A percentile compares a stretch with the other conserved stretches of the same genome.
These are phyloP conservation scores for Eristalis tenax DNA, from an alignment of 2,888 invertebrate species.

Conservation along the genomic window DNA sequence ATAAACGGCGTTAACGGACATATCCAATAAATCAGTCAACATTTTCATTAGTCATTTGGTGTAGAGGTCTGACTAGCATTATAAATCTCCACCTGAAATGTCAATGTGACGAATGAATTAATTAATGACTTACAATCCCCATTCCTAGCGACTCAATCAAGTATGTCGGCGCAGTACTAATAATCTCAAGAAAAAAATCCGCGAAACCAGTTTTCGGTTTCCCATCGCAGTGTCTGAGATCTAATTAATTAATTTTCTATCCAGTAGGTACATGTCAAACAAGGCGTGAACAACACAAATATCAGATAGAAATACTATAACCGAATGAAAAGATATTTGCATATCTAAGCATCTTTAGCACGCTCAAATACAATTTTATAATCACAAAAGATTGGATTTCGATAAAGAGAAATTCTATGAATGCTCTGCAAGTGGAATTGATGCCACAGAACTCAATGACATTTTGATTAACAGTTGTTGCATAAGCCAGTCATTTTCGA, in stretches of 20 bases:
- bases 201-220: conserved; percentile 15
- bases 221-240: not conserved
- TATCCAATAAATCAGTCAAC: conserved; percentile 13
- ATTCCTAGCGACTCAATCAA: conserved; percentile 27
- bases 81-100: conserved; percentile 25
- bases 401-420: conserved; percentile 14
- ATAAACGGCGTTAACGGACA: not conserved
- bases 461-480: conserved; percentile 6
- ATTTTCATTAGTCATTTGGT: not conserved
- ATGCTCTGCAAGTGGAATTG: not conserved
- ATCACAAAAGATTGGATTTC: not conserved
- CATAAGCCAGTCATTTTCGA: conserved; percentile 14
- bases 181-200: not conserved
- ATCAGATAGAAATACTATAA: conserved; percentile 8
- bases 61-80: not conserved
- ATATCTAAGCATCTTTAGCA: conserved; percentile 8
- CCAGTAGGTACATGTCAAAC: not conserved
- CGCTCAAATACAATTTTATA: conserved; percentile 19
- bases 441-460: conserved; percentile 5
- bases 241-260: not conserved
- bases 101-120: conserved; percentile 40
- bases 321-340: conserved; percentile 23
- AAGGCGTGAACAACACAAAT: not conserved
- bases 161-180: conserved; percentile 1
- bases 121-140: conserved; percentile 17